phyloP scores from a whole-genome alignment of 1,140 invertebrate genomes.

The Lordiphosa mommai region DNA sequence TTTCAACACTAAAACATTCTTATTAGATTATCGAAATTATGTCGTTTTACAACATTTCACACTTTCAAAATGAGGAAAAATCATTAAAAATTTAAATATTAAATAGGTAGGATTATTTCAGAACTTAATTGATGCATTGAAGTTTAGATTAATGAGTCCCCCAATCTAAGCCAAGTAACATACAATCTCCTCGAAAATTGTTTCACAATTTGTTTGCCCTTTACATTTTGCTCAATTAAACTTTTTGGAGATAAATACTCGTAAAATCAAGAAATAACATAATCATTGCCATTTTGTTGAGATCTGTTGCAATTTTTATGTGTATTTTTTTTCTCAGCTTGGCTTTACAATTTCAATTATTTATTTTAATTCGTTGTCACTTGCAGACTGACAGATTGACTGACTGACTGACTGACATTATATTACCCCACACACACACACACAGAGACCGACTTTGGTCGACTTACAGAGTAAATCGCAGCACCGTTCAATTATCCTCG shows the following conservation, averaged over 20 bases:
- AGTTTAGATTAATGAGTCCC: too few relatives aligned
- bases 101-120: too few relatives aligned
- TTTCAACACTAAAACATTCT: too few relatives aligned
- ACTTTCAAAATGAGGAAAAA: too few relatives aligned
- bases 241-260: slow-evolving; percentile 32
- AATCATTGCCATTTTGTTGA: slow-evolving; percentile 33
- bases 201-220: slow-evolving; percentile 37
- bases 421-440: slow-evolving; percentile 30
- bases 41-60: too few relatives aligned
- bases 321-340: slow-evolving; percentile 6
- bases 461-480: slow-evolving; percentile 12
- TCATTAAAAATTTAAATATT: too few relatives aligned
- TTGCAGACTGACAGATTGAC: slow-evolving; percentile 20
- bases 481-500: slow-evolving; percentile 30
- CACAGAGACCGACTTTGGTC: slow-evolving; percentile 7
- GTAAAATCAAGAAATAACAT: slow-evolving; percentile 31
- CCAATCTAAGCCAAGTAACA: too few relatives aligned
- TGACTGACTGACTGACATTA: slow-evolving; percentile 38
- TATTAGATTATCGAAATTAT: too few relatives aligned
- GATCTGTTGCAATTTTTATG: slow-evolving; percentile 34
- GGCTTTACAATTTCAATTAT: slow-evolving; percentile 54
- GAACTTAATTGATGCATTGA: too few relatives aligned
- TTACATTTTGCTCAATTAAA: slow-evolving; percentile 26
- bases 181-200: neutral
- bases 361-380: slow-evolving; percentile 60